Conservation (phyloP, 2,888 invertebrate genomes). For the Napeogenes sylphis region DNA sequence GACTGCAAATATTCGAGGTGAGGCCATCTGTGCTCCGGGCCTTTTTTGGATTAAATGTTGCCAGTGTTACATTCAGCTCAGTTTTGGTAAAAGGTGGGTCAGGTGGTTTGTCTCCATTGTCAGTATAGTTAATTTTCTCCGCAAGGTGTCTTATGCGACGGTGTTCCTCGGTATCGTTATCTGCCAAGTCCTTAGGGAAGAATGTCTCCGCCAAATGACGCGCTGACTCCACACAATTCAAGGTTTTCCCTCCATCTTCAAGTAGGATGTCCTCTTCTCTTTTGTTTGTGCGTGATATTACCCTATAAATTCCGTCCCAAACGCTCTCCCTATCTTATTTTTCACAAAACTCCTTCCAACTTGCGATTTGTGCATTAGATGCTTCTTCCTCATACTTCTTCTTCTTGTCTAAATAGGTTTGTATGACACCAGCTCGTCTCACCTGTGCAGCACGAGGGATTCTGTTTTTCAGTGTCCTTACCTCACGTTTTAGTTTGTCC, state of each 20-base stretch:
- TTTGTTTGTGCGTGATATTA: constrained; percentile 9
- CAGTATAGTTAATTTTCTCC: constrained; percentile 16
- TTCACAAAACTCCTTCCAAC: constrained; percentile 32
- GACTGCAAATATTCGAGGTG: constrained; percentile 17
- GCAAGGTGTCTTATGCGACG: constrained; percentile 9
- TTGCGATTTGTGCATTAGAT: constrained; percentile 18
- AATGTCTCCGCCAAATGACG: too few relatives aligned
- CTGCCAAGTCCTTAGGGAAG: background rate
- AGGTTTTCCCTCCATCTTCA: too few relatives aligned
- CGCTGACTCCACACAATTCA: too few relatives aligned
- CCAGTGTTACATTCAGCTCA: constrained; percentile 2
- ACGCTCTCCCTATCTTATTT: constrained; percentile 29
- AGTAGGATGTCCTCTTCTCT: background rate
- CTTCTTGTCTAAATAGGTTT: constrained; percentile 25
- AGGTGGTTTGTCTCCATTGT: background rate
- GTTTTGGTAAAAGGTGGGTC: too few relatives aligned
- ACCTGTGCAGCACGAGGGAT: background rate
- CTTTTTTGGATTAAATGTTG: constrained; percentile 25
- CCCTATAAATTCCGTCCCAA: constrained; percentile 31
- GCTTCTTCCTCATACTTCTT: constrained; percentile 13
- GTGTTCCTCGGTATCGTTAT: constrained; percentile 16
- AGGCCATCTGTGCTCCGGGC: constrained; percentile 20
- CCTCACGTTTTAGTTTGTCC: background rate
- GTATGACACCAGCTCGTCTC: constrained; percentile 14
- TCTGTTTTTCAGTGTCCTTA: constrained; percentile 8